Percentiles rank a stretch among this genome's conserved stretches.
Conservation (phyloP, 2,113 vertebrate genomes). For the Bufo gargarizans region DNA sequence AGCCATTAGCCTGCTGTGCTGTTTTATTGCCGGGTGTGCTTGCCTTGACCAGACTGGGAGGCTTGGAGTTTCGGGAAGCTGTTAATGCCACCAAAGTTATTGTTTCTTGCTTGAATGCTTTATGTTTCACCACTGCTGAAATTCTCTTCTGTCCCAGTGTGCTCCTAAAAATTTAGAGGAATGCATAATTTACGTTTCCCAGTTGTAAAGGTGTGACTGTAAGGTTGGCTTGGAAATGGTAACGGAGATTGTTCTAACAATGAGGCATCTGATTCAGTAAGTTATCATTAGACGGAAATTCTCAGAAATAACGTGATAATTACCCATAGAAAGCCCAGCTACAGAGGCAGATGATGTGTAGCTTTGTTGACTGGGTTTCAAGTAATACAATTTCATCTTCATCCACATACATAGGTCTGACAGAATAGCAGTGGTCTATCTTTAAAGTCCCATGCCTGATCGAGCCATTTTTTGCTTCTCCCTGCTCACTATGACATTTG, state of each 20-base stretch:
- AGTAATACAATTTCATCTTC: too few species aligned
- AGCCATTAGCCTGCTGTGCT: constrained; percentile 68
- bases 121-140: constrained; percentile 67
- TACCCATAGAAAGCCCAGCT: neutral
- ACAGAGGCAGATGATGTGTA: neutral
- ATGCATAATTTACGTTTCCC: constrained; percentile 76
- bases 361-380: too few species aligned
- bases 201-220: constrained; percentile 76
- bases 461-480: too few species aligned
- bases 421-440: too few species aligned
- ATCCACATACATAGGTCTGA: too few species aligned
- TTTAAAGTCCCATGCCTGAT: too few species aligned
- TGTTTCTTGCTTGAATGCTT: constrained; percentile 70
- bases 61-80: constrained; percentile 59
- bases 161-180: constrained; percentile 73
- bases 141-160: constrained; percentile 63
- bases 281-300: constrained; percentile 66
- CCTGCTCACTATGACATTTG: too few species aligned
- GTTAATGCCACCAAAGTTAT: constrained; percentile 67
- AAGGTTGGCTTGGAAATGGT: constrained; percentile 64
- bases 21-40: constrained; percentile 64
- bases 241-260: constrained; percentile 70
- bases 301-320: neutral
- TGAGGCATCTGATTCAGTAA: constrained; percentile 77
- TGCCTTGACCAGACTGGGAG: constrained; percentile 70